Percentiles rank a stretch among this genome's conserved stretches.
These are phyloP conservation scores for Phylloscopus trochiloides DNA, from an alignment of 2,113 vertebrate genomes.

Conservation along the genomic window DNA sequence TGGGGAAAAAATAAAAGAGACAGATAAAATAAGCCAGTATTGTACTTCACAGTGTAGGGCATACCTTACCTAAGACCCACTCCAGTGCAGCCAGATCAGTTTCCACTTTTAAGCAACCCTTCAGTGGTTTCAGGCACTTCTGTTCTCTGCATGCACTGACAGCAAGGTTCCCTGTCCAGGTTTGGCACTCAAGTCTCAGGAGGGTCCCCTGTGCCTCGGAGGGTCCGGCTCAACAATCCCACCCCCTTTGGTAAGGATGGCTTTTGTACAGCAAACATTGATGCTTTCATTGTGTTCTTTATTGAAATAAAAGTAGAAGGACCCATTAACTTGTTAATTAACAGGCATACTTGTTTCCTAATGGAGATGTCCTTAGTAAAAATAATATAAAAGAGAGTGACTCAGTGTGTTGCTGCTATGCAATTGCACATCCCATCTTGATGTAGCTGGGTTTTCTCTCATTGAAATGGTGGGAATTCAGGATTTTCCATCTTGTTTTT, in stretches of 20 bases:
- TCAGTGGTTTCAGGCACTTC: not conserved
- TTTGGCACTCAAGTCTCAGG: slow-evolving; percentile 88
- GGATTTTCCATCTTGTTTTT: not conserved
- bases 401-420: not conserved
- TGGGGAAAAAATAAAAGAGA: not conserved
- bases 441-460: not conserved
- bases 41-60: not conserved
- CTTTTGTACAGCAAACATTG: not conserved
- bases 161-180: slow-evolving; percentile 59
- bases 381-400: not conserved
- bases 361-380: fast-evolving
- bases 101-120: not conserved
- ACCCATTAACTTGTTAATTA: not conserved
- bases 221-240: slow-evolving; percentile 85
- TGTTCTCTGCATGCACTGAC: not conserved
- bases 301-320: not conserved
- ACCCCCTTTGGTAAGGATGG: slow-evolving; percentile 81
- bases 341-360: not conserved
- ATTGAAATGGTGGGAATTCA: not conserved
- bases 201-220: slow-evolving; percentile 79
- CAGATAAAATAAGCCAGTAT: not conserved
- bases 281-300: not conserved
- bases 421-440: not conserved
- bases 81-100: not conserved
- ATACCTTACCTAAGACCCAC: not conserved